phyloP scores from a whole-genome alignment of 2,797 vertebrate species.

The Artibeus lituratus region DNA sequence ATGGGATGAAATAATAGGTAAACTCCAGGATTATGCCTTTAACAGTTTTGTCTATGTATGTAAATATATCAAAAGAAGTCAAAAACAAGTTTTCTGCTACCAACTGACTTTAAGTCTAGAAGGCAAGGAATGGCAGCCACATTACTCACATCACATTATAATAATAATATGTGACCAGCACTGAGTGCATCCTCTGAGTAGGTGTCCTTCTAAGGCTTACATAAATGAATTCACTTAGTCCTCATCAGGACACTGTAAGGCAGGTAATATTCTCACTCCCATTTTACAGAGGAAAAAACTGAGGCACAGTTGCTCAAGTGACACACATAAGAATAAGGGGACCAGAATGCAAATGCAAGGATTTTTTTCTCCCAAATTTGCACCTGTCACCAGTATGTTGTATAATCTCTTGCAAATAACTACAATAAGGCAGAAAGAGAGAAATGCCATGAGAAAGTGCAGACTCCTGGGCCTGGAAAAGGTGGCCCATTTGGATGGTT shows the following conservation, averaged over 20 bases:
- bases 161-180: accelerated
- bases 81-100: background rate
- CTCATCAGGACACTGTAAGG: background rate
- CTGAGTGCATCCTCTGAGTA: background rate
- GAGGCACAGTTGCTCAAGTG: background rate
- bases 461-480: background rate
- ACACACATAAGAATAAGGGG: background rate
- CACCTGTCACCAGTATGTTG: background rate
- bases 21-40: background rate
- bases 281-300: background rate
- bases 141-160: background rate
- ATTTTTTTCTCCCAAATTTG: background rate
- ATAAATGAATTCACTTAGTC: background rate
- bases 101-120: background rate
- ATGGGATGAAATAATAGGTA: background rate
- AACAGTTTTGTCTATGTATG: background rate
- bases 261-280: background rate
- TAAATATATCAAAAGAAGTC: background rate
- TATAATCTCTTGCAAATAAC: background rate
- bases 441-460: background rate
- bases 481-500: background rate
- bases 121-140: background rate
- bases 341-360: background rate
- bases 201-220: background rate
- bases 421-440: background rate